Conservation (phyloP, 2,113 vertebrate genomes). For the Paraplagusia blochii region DNA sequence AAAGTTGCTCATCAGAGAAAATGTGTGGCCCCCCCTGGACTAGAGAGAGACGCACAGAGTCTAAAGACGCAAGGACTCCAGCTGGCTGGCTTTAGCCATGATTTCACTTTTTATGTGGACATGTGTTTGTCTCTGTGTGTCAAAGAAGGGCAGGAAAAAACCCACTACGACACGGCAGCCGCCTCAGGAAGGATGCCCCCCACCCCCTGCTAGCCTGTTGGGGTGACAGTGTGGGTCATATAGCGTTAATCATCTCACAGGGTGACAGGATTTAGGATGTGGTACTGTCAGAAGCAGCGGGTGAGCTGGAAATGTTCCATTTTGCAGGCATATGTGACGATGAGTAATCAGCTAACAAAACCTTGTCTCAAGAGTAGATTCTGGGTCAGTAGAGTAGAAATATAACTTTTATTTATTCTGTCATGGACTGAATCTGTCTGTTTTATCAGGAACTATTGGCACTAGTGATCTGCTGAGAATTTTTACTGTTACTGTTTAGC, state of each 20-base stretch:
- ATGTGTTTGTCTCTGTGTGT: slow-evolving; percentile 12
- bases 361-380: too few species aligned
- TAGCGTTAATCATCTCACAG: slow-evolving; percentile 57
- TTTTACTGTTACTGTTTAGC: too few species aligned
- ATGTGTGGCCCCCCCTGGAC: too few species aligned
- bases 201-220: slow-evolving; percentile 10
- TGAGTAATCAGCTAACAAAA: not conserved
- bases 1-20: too few species aligned
- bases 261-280: slow-evolving; percentile 53
- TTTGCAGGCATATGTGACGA: slow-evolving; percentile 28
- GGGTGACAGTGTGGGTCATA: slow-evolving; percentile 43
- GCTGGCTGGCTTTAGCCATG: slow-evolving; percentile 35
- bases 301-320: slow-evolving; percentile 44
- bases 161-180: slow-evolving; percentile 53
- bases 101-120: slow-evolving; percentile 14
- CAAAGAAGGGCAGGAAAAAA: slow-evolving; percentile 52
- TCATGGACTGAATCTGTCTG: too few species aligned
- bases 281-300: slow-evolving; percentile 17
- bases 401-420: too few species aligned
- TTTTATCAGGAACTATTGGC: too few species aligned
- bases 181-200: slow-evolving; percentile 71
- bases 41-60: slow-evolving; percentile 56
- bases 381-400: too few species aligned
- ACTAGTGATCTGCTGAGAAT: too few species aligned
- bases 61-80: slow-evolving; percentile 61